Evolutionary conservation across 2,888 invertebrate genomes (phyloP).

Genomic region (Pristionchus fissidentatus): DNA sequence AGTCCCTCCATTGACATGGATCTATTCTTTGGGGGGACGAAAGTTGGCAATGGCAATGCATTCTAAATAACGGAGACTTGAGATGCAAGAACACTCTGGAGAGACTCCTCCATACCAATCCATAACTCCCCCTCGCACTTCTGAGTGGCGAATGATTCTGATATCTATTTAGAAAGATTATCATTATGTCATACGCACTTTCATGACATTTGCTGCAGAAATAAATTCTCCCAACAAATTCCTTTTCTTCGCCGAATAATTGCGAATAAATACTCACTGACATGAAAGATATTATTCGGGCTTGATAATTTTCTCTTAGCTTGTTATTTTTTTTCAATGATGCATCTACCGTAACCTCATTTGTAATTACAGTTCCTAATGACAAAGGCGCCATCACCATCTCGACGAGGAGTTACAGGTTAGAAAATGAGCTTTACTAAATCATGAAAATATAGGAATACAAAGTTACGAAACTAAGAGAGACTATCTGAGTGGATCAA

Average conservation of each 20-base stretch:
- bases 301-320: no score
- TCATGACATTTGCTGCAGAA: no score
- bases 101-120: not conserved
- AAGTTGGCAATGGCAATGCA: conserved; percentile 30
- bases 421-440: no score
- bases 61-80: conserved; percentile 29
- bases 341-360: no score
- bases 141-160: not conserved
- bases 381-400: conserved; percentile 17
- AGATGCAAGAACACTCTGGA: conserved; percentile 36
- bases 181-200: no score
- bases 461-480: no score
- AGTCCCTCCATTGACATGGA: not conserved
- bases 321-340: no score
- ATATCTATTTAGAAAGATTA: not conserved
- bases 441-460: no score
- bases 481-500: no score
- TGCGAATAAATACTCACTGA: not conserved
- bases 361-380: not conserved
- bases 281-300: no score
- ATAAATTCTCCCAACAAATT: no score
- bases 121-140: not conserved
- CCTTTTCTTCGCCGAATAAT: no score
- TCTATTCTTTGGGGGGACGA: not conserved
- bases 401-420: not conserved